Percentiles rank a stretch among this genome's conserved stretches.
These are phyloP conservation scores for Conistra vaccinii DNA, from an alignment of 2,888 invertebrate species.

Conservation along the genomic window DNA sequence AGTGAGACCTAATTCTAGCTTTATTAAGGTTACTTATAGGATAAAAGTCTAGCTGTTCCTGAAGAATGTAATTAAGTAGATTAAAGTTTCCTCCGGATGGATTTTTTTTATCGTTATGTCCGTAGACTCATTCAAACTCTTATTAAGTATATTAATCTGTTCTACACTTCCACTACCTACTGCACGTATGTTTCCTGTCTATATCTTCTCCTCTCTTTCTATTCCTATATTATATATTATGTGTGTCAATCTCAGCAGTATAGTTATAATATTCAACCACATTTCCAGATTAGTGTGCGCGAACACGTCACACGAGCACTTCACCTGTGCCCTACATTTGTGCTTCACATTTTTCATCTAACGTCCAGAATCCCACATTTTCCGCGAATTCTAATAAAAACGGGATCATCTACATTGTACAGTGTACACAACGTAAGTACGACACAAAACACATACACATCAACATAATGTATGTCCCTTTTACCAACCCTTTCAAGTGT, in stretches of 20 bases:
- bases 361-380: conserved; percentile 26
- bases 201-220: neutral
- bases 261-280: neutral
- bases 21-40: conserved; percentile 39
- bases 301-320: conserved; percentile 24
- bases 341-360: conserved; percentile 16
- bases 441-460: conserved; percentile 57
- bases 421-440: conserved; percentile 33
- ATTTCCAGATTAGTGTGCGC: conserved; percentile 31
- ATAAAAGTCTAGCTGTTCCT: conserved; percentile 19
- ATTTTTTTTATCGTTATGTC: conserved; percentile 2
- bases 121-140: conserved; percentile 10
- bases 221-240: neutral
- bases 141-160: neutral
- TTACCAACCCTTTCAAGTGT: conserved; percentile 74
- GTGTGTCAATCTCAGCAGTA: neutral
- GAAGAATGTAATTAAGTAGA: conserved; percentile 35
- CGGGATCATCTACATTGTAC: conserved; percentile 41
- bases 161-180: too few relatives aligned
- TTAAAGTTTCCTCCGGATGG: conserved; percentile 23
- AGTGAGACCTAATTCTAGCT: conserved; percentile 29
- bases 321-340: conserved; percentile 37
- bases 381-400: conserved; percentile 44
- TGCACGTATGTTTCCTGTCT: neutral
- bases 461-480: conserved; percentile 64